phyloP scores from a whole-genome alignment of 2,888 invertebrate genomes.

The Ophioninae sp. region DNA sequence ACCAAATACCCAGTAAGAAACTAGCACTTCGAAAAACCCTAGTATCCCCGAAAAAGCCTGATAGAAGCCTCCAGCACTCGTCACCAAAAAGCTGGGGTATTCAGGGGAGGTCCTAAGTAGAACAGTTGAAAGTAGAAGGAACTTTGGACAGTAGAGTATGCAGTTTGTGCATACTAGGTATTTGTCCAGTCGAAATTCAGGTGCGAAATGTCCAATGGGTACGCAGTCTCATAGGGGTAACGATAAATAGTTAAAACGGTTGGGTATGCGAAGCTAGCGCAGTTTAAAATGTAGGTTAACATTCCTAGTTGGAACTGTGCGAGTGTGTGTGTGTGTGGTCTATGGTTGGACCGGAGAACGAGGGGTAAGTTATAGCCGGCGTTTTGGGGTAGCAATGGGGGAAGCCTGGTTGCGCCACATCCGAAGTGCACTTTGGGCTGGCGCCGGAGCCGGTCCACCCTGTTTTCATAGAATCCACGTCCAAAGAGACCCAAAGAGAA shows the following conservation, averaged over 20 bases:
- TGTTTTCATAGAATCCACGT: slow-evolving; percentile 57
- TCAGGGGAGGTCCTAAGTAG: no score
- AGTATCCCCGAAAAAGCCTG: no score
- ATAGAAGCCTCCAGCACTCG: no score
- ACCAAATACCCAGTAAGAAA: no score
- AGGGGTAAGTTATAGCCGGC: not conserved
- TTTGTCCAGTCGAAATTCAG: not conserved
- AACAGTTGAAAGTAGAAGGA: no score
- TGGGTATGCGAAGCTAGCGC: slow-evolving; percentile 67
- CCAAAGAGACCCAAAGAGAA: slow-evolving; percentile 17
- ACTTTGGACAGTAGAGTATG: no score
- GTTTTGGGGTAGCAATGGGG: slow-evolving; percentile 37
- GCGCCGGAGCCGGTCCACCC: slow-evolving; percentile 45
- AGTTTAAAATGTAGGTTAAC: slow-evolving; percentile 77
- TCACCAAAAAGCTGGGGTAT: no score
- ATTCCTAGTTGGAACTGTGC: slow-evolving; percentile 55
- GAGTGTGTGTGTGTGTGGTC: slow-evolving; percentile 40
- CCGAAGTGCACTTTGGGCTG: slow-evolving; percentile 53
- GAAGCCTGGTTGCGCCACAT: not conserved
- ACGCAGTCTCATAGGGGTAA: not conserved
- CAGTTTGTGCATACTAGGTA: no score
- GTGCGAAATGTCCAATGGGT: not conserved
- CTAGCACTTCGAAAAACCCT: no score
- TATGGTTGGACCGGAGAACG: slow-evolving; percentile 62
- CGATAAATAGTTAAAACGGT: slow-evolving; percentile 71